phyloP scores from a whole-genome alignment of 2,797 vertebrate genomes.

The Enteromius mattozi region DNA sequence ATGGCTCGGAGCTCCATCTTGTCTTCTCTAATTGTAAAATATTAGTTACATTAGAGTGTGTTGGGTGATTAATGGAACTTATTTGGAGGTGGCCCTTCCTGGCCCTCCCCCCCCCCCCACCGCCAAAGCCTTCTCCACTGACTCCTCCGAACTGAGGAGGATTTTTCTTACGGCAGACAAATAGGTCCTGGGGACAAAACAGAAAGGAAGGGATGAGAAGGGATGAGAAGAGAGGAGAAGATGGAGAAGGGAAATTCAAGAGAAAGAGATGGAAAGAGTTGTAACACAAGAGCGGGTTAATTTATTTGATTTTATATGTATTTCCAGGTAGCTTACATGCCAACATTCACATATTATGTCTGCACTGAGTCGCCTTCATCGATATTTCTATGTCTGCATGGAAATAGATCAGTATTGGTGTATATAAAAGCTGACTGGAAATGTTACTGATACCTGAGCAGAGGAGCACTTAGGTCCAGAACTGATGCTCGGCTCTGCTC shows the following conservation, averaged over 20 bases:
- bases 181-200: constrained; percentile 85
- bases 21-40: constrained; percentile 99
- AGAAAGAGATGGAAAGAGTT: constrained; percentile 28
- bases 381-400: constrained; percentile 9
- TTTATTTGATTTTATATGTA: constrained; percentile 1
- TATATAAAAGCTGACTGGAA: constrained; percentile 29
- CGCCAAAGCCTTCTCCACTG: constrained; percentile 88
- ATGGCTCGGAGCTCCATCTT: constrained; percentile 98
- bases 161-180: constrained; percentile 97
- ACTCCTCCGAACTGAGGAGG: constrained; percentile 96
- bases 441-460: constrained; percentile 26
- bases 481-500: constrained; percentile 14
- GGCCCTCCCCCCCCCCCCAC: constrained; percentile 59
- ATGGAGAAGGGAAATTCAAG: constrained; percentile 26
- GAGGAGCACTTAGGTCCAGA: constrained; percentile 44
- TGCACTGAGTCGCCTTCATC: neutral
- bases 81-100: constrained; percentile 97
- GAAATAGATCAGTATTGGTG: constrained; percentile 16
- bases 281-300: constrained; percentile 14
- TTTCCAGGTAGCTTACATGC: constrained; percentile 17
- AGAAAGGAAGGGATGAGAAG: constrained; percentile 65
- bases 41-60: constrained; percentile 99
- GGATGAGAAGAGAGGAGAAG: constrained; percentile 27
- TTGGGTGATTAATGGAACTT: constrained; percentile 99
- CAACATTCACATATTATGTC: neutral